phyloP scores from a whole-genome alignment of 2,888 invertebrate species.

The Philhelius pedissequus region DNA sequence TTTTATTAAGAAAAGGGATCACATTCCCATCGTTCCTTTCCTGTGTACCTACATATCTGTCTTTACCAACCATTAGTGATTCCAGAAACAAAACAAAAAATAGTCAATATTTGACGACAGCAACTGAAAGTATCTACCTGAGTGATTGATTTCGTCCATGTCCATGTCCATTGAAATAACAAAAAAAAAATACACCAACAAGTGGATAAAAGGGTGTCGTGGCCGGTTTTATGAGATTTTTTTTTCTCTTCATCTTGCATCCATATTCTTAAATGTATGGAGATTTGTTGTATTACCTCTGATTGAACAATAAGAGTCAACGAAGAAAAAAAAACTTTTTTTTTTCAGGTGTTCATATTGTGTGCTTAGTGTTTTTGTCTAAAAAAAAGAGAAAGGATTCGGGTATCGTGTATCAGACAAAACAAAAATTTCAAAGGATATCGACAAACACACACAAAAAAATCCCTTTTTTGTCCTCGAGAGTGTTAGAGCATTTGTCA shows the following conservation, averaged over 20 bases:
- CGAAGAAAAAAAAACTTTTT: conserved; percentile 12
- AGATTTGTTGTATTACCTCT: conserved; percentile 54
- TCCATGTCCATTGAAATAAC: conserved; percentile 19
- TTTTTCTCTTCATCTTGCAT: background rate
- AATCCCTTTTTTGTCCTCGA: conserved; percentile 10
- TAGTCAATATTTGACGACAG: conserved; percentile 48
- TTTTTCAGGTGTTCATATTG: background rate
- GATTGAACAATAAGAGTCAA: conserved; percentile 49
- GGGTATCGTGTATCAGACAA: conserved; percentile 44
- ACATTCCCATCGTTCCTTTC: conserved; percentile 31
- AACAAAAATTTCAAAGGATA: conserved; percentile 11
- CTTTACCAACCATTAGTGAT: conserved; percentile 24
- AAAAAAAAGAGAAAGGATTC: conserved; percentile 58
- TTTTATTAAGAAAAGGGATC: conserved; percentile 58
- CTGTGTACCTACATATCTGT: background rate
- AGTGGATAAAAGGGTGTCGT: conserved; percentile 65
- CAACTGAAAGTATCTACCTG: conserved; percentile 37
- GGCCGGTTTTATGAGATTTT: conserved; percentile 41
- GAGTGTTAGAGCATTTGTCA: conserved; percentile 38
- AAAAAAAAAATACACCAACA: conserved; percentile 39
- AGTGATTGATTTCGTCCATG: conserved; percentile 57
- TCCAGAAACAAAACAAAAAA: background rate
- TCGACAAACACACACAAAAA: background rate
- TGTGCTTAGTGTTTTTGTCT: conserved; percentile 1
- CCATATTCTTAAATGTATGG: conserved; percentile 41